These are phyloP conservation scores for Copidosoma aretas DNA, from an alignment of 2,888 invertebrate genomes.

Conservation along the genomic window DNA sequence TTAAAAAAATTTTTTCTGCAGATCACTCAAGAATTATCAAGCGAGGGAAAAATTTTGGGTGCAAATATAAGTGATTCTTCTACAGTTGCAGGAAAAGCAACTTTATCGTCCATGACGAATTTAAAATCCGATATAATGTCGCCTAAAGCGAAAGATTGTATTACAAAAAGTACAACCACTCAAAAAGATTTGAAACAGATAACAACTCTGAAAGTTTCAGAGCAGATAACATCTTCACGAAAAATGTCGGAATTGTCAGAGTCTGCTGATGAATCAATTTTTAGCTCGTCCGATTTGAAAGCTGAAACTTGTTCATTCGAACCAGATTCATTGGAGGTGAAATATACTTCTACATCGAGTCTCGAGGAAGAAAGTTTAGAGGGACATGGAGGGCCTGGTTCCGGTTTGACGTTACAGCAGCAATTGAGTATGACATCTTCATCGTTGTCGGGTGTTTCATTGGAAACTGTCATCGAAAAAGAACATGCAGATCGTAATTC, in stretches of 20 bases:
- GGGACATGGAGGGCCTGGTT: constrained; percentile 5
- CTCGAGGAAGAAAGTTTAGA: constrained; percentile 69
- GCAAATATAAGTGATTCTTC: constrained; percentile 42
- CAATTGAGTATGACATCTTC: constrained; percentile 60
- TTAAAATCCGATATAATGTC: neutral
- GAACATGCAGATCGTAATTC: constrained; percentile 65
- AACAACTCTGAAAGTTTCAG: neutral
- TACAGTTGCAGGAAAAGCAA: constrained; percentile 36
- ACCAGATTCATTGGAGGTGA: constrained; percentile 39
- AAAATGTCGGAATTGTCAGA: neutral
- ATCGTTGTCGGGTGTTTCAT: constrained; percentile 57
- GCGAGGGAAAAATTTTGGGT: constrained; percentile 12
- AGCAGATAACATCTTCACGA: neutral
- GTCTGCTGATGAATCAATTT: constrained; percentile 13
- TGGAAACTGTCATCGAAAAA: constrained; percentile 58
- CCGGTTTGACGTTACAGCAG: constrained; percentile 50
- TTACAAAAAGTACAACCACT: neutral
- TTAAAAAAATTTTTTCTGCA: constrained; percentile 10
- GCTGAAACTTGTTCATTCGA: constrained; percentile 36
- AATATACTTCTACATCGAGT: constrained; percentile 57
- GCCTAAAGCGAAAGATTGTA: neutral
- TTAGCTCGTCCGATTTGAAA: constrained; percentile 22
- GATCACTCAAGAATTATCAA: constrained; percentile 32
- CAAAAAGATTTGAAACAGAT: neutral
- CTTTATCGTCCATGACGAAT: constrained; percentile 53